Conservation (phyloP, 1,140 invertebrate genomes). For the Heliconius himera region DNA sequence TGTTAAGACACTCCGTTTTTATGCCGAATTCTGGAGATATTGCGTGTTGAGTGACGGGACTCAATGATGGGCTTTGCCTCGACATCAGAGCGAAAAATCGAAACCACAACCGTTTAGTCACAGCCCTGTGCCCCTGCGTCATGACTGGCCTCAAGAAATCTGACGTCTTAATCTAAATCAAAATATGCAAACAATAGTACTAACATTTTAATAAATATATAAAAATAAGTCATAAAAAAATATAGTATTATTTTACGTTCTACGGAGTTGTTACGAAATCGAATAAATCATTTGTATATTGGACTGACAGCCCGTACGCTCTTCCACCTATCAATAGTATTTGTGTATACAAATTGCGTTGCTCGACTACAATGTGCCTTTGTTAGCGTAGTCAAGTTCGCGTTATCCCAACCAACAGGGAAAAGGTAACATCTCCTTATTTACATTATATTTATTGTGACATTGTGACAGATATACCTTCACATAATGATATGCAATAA, state of each 20-base stretch:
- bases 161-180: neutral
- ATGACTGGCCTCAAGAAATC: no score
- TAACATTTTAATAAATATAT: neutral
- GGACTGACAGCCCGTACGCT: slow-evolving; percentile 48
- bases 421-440: slow-evolving; percentile 64
- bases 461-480: neutral
- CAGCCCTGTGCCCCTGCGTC: no score
- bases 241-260: neutral
- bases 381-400: slow-evolving; percentile 61
- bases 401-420: slow-evolving; percentile 63
- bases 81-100: no score
- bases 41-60: no score
- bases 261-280: neutral
- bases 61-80: no score
- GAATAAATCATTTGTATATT: slow-evolving; percentile 22
- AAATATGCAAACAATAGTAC: neutral
- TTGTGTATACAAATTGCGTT: slow-evolving; percentile 50
- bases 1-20: no score
- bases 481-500: neutral
- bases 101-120: no score
- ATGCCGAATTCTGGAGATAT: no score
- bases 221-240: neutral
- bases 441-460: neutral
- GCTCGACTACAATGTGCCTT: slow-evolving; percentile 57
- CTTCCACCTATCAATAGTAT: slow-evolving; percentile 51